These are phyloP conservation scores for Coendou prehensilis DNA, from an alignment of 2,797 vertebrate species.

Conservation along the genomic window DNA sequence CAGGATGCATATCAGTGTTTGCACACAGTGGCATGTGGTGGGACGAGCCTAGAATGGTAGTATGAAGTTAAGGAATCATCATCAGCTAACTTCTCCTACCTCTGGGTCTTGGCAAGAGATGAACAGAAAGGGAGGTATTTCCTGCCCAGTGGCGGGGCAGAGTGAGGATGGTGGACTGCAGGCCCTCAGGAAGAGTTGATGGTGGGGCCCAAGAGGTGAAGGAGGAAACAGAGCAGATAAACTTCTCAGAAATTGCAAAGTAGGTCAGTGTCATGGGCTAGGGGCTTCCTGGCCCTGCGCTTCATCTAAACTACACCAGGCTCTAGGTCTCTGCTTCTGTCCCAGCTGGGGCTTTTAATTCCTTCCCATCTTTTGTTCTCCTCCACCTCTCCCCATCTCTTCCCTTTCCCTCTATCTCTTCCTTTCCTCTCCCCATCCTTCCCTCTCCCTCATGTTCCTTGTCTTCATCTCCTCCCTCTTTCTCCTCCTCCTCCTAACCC, in stretches of 20 bases:
- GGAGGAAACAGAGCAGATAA: slow-evolving; percentile 56
- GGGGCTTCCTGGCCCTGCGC: background rate
- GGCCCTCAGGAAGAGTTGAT: background rate
- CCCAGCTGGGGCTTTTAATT: too few relatives aligned
- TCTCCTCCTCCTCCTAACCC: too few relatives aligned
- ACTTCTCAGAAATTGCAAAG: slow-evolving; percentile 74
- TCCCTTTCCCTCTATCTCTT: background rate
- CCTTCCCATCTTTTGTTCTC: too few relatives aligned
- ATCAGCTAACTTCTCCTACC: background rate
- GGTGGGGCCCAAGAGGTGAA: background rate
- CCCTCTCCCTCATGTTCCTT: background rate
- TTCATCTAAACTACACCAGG: background rate
- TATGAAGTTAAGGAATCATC: background rate
- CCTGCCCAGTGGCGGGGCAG: background rate
- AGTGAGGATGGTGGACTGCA: background rate
- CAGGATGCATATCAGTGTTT: background rate
- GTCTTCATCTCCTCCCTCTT: too few relatives aligned
- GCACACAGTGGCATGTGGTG: background rate
- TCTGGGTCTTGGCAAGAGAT: slow-evolving; percentile 4
- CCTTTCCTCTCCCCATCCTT: background rate
- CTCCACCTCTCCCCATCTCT: too few relatives aligned
- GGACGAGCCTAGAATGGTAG: background rate
- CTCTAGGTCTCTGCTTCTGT: background rate
- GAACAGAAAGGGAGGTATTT: background rate
- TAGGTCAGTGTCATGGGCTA: slow-evolving; percentile 59